A percentile compares a stretch with the other conserved stretches of the same genome.
These are phyloP conservation scores for Tenualosa thibaudeaui DNA, from an alignment of 2,797 vertebrate genomes.

Conservation along the genomic window DNA sequence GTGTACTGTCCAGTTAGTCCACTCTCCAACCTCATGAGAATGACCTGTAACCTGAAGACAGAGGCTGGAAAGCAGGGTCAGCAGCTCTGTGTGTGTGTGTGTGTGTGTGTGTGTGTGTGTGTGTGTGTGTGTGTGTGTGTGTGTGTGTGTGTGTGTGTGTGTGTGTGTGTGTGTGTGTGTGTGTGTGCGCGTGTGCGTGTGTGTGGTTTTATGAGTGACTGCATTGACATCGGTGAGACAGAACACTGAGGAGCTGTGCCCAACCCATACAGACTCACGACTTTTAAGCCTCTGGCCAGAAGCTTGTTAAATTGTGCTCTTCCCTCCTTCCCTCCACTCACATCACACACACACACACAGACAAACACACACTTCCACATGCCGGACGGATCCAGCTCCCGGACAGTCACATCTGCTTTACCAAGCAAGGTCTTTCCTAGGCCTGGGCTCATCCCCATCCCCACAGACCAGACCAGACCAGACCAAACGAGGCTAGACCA, in stretches of 20 bases:
- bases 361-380: not conserved
- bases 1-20: not conserved
- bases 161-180: not conserved
- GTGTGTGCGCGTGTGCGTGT: not conserved
- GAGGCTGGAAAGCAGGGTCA: not conserved
- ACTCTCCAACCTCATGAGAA: not conserved
- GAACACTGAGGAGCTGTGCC: not conserved
- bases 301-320: slow-evolving; percentile 67
- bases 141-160: not conserved
- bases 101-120: not conserved
- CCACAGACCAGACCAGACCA: not conserved
- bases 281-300: slow-evolving; percentile 53
- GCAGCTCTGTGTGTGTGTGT: not conserved
- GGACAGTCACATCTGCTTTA: not conserved
- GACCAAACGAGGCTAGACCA: not conserved
- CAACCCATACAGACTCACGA: not conserved
- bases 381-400: not conserved
- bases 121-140: not conserved
- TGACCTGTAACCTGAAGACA: not conserved
- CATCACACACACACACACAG: not conserved
- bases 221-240: not conserved
- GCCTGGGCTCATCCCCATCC: not conserved
- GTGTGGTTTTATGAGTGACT: not conserved
- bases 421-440: not conserved
- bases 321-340: slow-evolving; percentile 22